Base-by-base conservation (phyloP, 2,797 vertebrate species). In the Poecilia velifera region DNA sequence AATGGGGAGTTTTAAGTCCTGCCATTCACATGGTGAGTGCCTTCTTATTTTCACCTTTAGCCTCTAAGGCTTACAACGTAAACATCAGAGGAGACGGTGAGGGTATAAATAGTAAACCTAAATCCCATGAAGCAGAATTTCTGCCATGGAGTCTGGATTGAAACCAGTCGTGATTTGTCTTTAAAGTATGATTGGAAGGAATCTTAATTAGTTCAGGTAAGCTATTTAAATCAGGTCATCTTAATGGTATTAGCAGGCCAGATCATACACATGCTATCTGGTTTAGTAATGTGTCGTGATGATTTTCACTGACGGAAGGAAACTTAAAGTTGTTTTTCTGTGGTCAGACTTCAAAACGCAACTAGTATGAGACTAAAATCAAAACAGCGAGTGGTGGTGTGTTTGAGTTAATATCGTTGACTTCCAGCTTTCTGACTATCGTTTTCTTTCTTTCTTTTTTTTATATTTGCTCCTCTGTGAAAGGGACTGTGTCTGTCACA, bases 11-110 rank as follows among this genome's bases (percentile, higher is more conserved):
- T 90, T 93, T 93, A 93, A 94, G 93, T 93, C 90, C 89, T 92
- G 90, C 89, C 94, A 95, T 92, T 95, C 91, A 93, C 90, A 93
- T 91, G 92, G 94, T 94, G 94, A 94, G 93, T 94, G 86, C 86
- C 82, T 88, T 87, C 80, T 62, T 90, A 87, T 92, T 89, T 92
- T 84, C 87, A 85, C 86, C 80, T 90, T 84, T 83, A 85, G 76
- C 79, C 82, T 82, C 76, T 78, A 75, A 73, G 84, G 18, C 81
- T 86, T 90, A 81, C 77, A 74, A 78, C 85, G 81, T 80, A 81
- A 93, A 88, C 79, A 84, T 76, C 66, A 84, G 80, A 82, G 47
- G 46, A 25, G 70, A 77, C 70, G 81, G 53, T 75, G 77, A 81
- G n/a, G 53, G 36, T 76, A 76, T 73, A 34, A 85, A 34, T 66